Conservation (phyloP, 2,113 vertebrate genomes). For the Edolisoma coerulescens region DNA sequence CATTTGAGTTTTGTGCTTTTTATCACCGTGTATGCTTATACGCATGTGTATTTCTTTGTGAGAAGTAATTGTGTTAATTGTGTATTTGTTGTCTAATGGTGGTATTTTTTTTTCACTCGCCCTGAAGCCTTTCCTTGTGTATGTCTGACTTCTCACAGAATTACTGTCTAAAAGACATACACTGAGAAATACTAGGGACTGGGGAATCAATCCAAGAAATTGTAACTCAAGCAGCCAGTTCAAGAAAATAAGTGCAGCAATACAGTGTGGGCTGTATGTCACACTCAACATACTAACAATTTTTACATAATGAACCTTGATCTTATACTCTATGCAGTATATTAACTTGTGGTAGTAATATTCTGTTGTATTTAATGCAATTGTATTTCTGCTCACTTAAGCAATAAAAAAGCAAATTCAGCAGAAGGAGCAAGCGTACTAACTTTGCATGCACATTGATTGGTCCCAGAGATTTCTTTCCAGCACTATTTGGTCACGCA, state of each 20-base stretch:
- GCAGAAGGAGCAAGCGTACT: constrained; percentile 37
- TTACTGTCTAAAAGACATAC: background rate
- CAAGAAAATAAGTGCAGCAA: background rate
- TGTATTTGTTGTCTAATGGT: background rate
- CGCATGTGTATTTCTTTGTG: background rate
- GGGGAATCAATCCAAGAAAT: background rate
- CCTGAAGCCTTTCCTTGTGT: background rate
- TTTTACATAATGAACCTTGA: constrained; percentile 1
- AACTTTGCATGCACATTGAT: constrained; percentile 43
- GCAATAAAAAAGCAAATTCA: constrained; percentile 63
- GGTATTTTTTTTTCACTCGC: background rate
- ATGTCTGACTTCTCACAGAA: background rate
- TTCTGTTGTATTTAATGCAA: constrained; percentile 22
- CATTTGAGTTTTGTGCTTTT: background rate
- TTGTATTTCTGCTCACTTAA: constrained; percentile 57
- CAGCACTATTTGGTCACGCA: constrained; percentile 10
- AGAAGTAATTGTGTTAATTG: background rate
- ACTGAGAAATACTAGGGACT: background rate
- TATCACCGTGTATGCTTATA: background rate
- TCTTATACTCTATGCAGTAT: background rate
- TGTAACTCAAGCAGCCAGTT: background rate
- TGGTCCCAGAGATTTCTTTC: constrained; percentile 46
- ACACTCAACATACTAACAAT: constrained; percentile 11
- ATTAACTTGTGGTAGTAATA: constrained; percentile 38
- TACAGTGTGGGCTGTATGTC: background rate